Percentiles rank a stretch among this genome's conserved stretches.
phyloP scores from a whole-genome alignment of 1,140 invertebrate species.

The Charaxes varanes region DNA sequence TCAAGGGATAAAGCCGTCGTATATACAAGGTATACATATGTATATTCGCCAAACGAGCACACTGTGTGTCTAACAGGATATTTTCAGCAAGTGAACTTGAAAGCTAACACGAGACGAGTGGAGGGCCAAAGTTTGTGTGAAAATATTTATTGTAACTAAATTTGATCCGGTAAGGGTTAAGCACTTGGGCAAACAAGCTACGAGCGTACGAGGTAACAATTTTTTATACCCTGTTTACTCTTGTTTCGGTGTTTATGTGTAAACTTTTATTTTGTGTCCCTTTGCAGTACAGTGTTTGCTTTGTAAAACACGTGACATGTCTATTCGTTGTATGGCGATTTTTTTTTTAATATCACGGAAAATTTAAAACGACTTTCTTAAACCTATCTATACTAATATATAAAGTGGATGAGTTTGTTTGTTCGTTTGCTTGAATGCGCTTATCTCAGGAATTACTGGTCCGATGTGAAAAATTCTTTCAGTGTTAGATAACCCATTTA shows the following conservation, averaged over 20 bases:
- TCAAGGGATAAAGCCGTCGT: too few relatives aligned
- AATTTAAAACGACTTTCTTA: background rate
- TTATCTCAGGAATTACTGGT: too few relatives aligned
- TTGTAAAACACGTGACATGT: background rate
- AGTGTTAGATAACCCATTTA: too few relatives aligned
- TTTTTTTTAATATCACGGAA: too few relatives aligned
- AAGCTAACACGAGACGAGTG: slow-evolving; percentile 32
- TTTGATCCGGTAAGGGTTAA: slow-evolving; percentile 33
- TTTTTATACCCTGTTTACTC: slow-evolving; percentile 8
- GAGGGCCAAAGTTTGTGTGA: slow-evolving; percentile 31
- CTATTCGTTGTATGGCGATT: too few relatives aligned
- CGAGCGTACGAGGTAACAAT: slow-evolving; percentile 15
- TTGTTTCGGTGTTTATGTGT: slow-evolving; percentile 1
- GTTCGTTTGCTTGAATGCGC: too few relatives aligned
- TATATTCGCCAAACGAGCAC: background rate
- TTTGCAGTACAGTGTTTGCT: background rate
- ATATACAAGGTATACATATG: too few relatives aligned
- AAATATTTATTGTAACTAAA: slow-evolving; percentile 48
- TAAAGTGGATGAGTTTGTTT: background rate
- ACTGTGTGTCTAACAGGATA: slow-evolving; percentile 15
- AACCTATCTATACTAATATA: background rate
- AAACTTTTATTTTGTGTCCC: background rate
- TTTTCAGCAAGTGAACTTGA: slow-evolving; percentile 32
- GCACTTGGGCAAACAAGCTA: slow-evolving; percentile 29
- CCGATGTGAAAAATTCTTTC: too few relatives aligned